Evolutionary conservation across 1,140 invertebrate genomes (phyloP).

Genomic region (Drosophila lacteicornis): DNA sequence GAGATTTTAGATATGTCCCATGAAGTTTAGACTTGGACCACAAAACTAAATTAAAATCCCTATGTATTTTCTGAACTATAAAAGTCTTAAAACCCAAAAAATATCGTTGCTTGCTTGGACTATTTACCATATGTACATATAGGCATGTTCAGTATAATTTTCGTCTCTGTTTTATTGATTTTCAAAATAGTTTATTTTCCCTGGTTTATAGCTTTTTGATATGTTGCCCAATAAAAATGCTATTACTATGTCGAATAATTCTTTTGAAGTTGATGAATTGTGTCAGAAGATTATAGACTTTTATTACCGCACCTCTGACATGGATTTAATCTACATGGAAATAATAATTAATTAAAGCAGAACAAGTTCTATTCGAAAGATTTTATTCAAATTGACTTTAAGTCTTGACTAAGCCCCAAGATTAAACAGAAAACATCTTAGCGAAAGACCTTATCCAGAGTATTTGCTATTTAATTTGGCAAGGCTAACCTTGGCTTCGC

Average conservation of each 20-base stretch:
- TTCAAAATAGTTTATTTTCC: slow-evolving; percentile 16
- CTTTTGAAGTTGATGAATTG: slow-evolving; percentile 44
- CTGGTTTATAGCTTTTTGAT: slow-evolving; percentile 14
- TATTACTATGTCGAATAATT: slow-evolving; percentile 24
- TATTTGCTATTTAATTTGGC: slow-evolving; percentile 12
- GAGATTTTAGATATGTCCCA: neutral
- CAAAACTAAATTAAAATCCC: neutral
- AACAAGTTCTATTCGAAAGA: neutral
- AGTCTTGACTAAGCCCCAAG: no score
- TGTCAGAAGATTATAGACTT: slow-evolving; percentile 25
- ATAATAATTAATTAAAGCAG: slow-evolving; percentile 26
- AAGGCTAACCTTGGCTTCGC: slow-evolving; percentile 1
- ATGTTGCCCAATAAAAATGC: slow-evolving; percentile 24
- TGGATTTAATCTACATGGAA: slow-evolving; percentile 8
- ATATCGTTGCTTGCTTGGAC: no score
- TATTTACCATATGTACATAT: neutral
- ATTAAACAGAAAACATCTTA: neutral
- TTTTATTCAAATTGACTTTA: neutral
- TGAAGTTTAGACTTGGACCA: neutral
- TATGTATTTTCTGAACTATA: neutral
- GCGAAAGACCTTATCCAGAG: neutral
- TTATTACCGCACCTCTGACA: slow-evolving; percentile 16
- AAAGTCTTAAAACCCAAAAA: neutral
- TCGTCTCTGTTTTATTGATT: neutral
- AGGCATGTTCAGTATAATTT: neutral